Conservation (phyloP, 2,888 invertebrate genomes). For the Calliscelio sp. region DNA sequence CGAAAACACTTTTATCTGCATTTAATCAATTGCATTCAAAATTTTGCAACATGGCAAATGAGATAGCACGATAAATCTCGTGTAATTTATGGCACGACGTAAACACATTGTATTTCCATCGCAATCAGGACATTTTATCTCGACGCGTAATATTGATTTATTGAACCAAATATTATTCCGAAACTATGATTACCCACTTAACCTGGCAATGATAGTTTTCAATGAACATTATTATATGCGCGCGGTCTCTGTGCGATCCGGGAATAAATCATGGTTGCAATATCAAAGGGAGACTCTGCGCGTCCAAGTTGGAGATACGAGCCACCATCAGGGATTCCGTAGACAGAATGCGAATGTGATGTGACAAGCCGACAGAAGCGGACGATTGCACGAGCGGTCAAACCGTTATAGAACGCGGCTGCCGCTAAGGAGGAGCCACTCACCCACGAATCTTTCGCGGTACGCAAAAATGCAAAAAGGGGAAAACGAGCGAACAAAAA, state of each 20-base stretch:
- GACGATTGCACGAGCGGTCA: constrained; percentile 73
- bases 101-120: constrained; percentile 65
- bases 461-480: not conserved
- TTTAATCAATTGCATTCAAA: constrained; percentile 45
- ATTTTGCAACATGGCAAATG: constrained; percentile 61
- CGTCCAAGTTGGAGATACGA: constrained; percentile 64
- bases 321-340: constrained; percentile 66
- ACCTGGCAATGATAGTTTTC: constrained; percentile 63
- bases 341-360: constrained; percentile 79
- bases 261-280: constrained; percentile 66
- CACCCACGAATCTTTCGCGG: constrained; percentile 78
- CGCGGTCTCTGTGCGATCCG: constrained; percentile 25
- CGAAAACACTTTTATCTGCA: constrained; percentile 29
- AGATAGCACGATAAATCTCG: constrained; percentile 56
- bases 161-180: constrained; percentile 60
- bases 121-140: constrained; percentile 60
- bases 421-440: constrained; percentile 73
- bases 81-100: constrained; percentile 64
- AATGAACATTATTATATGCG: constrained; percentile 33
- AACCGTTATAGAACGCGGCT: constrained; percentile 75
- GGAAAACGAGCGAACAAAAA: not conserved
- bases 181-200: constrained; percentile 72
- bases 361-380: constrained; percentile 76
- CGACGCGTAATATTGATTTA: constrained; percentile 63
- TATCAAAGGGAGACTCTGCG: constrained; percentile 59